Evolutionary conservation across 2,888 invertebrate genomes (phyloP).

Genomic region (Azorinus chamasolen): DNA sequence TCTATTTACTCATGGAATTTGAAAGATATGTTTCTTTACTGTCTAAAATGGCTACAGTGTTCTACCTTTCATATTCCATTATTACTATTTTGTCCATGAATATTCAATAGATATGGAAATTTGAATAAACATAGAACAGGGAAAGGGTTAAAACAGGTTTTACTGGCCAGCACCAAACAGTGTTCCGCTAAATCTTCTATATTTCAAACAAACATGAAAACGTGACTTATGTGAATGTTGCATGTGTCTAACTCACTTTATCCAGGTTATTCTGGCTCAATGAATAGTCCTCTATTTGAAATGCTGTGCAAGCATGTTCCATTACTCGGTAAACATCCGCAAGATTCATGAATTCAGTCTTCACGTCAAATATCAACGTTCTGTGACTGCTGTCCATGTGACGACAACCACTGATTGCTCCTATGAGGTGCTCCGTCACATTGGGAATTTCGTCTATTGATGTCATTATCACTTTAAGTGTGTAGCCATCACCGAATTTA

Average conservation of each 20-base stretch:
- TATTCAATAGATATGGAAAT: too few species aligned
- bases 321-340: slow-evolving; percentile 83
- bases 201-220: too few species aligned
- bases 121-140: too few species aligned
- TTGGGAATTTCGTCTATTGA: slow-evolving; percentile 77
- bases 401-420: slow-evolving; percentile 83
- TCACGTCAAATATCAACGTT: slow-evolving; percentile 84
- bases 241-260: slow-evolving; percentile 86
- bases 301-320: slow-evolving; percentile 81
- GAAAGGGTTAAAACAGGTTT: too few species aligned
- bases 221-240: too few species aligned
- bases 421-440: slow-evolving; percentile 81
- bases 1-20: too few species aligned
- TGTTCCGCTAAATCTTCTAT: too few species aligned
- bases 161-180: too few species aligned
- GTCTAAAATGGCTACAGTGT: too few species aligned
- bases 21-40: too few species aligned
- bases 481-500: slow-evolving; percentile 89
- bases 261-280: slow-evolving; percentile 86
- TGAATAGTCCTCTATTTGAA: slow-evolving; percentile 85
- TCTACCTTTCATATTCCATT: too few species aligned
- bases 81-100: too few species aligned
- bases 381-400: slow-evolving; percentile 86
- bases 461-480: slow-evolving; percentile 85
- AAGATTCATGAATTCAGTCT: slow-evolving; percentile 77